A percentile compares a stretch with the other conserved stretches of the same genome.
Conservation (phyloP, 2,797 vertebrate genomes). For the Neomorphus geoffroyi region DNA sequence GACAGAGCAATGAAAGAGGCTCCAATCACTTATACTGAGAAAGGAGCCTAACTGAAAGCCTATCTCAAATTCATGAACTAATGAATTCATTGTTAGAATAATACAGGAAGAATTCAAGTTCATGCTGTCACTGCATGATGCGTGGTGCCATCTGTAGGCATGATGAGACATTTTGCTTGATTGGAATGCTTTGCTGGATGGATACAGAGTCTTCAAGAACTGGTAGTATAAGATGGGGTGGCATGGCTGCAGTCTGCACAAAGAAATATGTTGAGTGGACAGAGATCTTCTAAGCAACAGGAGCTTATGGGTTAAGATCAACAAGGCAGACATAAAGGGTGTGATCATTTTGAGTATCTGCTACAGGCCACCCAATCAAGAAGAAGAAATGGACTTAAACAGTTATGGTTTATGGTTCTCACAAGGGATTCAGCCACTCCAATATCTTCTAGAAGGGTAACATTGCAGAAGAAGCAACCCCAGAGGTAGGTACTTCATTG, state of each 20-base stretch:
- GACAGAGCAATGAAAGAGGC: not conserved
- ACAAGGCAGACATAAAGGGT: not conserved
- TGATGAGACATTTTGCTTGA: not conserved
- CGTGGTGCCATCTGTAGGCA: not conserved
- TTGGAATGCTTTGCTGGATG: not conserved
- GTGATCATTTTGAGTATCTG: not conserved
- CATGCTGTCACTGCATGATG: not conserved
- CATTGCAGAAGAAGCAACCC: not conserved
- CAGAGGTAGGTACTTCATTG: not conserved
- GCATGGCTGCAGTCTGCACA: not conserved
- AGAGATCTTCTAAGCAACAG: not conserved
- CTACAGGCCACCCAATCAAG: not conserved
- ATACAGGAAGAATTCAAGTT: not conserved
- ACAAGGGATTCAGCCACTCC: fast-evolving
- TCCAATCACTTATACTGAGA: not conserved
- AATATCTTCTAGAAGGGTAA: not conserved
- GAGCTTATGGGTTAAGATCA: not conserved
- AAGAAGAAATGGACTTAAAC: not conserved
- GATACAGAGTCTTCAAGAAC: not conserved
- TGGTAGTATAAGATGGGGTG: not conserved
- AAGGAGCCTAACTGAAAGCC: not conserved
- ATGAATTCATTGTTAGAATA: not conserved
- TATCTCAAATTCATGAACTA: not conserved
- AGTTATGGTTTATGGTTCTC: not conserved
- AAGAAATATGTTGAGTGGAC: not conserved